These are phyloP conservation scores for Epirrita christyi DNA, from an alignment of 2,888 invertebrate species.

Conservation along the genomic window DNA sequence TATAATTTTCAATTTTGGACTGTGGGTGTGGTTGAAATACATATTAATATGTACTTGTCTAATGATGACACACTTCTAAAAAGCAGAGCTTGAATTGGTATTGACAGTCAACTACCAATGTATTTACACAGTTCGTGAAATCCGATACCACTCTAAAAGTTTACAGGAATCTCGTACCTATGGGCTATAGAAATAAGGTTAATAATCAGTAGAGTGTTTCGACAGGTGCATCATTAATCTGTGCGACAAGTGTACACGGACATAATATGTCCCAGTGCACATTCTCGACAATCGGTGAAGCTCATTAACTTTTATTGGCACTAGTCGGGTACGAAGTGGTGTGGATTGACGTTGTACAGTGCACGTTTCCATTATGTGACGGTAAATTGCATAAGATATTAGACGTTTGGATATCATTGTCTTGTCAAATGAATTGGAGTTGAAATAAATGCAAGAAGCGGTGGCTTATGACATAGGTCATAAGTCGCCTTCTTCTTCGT, in stretches of 20 bases:
- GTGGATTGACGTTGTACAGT: conserved; percentile 52
- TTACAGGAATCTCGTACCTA: background rate
- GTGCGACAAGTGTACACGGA: conserved; percentile 38
- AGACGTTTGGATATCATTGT: too few species aligned
- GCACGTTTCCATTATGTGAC: conserved; percentile 47
- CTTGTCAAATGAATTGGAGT: too few species aligned
- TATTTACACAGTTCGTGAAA: background rate
- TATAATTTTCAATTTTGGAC: too few species aligned
- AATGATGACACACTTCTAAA: background rate
- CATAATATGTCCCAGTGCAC: conserved; percentile 45
- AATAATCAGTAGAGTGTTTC: background rate
- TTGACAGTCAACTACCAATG: too few species aligned
- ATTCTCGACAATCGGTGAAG: conserved; percentile 54
- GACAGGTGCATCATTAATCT: conserved; percentile 23
- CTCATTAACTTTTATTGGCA: conserved; percentile 75
- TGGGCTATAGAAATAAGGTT: background rate
- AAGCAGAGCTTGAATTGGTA: background rate
- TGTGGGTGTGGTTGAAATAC: background rate
- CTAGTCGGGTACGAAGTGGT: conserved; percentile 47
- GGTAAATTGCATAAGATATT: too few species aligned
- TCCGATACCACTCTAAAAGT: background rate
- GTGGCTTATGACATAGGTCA: too few species aligned
- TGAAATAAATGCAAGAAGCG: too few species aligned
- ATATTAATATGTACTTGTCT: background rate
- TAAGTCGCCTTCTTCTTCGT: too few species aligned